These are phyloP conservation scores for Melipona beecheii DNA, from an alignment of 2,888 invertebrate genomes.

Conservation along the genomic window DNA sequence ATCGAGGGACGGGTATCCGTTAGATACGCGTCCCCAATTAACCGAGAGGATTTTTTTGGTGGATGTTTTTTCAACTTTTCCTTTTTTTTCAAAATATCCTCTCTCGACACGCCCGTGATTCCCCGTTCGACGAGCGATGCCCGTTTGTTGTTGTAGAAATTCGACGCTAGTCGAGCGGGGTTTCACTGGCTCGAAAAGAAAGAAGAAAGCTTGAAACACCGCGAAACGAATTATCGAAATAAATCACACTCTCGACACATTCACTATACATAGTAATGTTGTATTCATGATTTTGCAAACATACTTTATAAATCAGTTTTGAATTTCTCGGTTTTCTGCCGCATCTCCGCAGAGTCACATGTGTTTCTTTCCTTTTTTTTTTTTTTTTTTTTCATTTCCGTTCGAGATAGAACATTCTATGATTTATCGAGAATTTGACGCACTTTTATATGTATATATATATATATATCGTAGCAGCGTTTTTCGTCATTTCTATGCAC, in stretches of 20 bases:
- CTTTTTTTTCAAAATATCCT: not conserved
- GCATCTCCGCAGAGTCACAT: slow-evolving; percentile 43
- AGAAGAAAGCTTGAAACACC: slow-evolving; percentile 30
- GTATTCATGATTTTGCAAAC: slow-evolving; percentile 70
- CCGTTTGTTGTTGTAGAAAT: too few species aligned
- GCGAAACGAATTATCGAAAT: slow-evolving; percentile 22
- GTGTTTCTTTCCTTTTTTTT: too few species aligned
- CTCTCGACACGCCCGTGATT: slow-evolving; percentile 7
- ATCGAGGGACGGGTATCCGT: slow-evolving; percentile 36
- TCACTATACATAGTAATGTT: slow-evolving; percentile 70
- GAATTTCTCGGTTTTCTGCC: slow-evolving; percentile 53
- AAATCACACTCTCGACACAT: slow-evolving; percentile 70
- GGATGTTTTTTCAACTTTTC: not conserved
- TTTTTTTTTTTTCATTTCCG: not conserved
- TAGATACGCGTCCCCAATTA: slow-evolving; percentile 56
- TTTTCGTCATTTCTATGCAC: not conserved
- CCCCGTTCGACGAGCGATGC: not conserved
- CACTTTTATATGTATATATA: not conserved
- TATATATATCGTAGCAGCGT: not conserved
- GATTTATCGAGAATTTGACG: not conserved
- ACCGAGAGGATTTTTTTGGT: slow-evolving; percentile 61
- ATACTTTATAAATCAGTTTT: slow-evolving; percentile 66
- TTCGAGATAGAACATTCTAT: not conserved
- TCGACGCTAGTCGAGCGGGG: not conserved
- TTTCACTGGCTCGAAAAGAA: slow-evolving; percentile 14